Percentiles rank a stretch among this genome's conserved stretches.
phyloP scores from a whole-genome alignment of 2,797 vertebrate genomes.

The Uromys caudimaculatus region DNA sequence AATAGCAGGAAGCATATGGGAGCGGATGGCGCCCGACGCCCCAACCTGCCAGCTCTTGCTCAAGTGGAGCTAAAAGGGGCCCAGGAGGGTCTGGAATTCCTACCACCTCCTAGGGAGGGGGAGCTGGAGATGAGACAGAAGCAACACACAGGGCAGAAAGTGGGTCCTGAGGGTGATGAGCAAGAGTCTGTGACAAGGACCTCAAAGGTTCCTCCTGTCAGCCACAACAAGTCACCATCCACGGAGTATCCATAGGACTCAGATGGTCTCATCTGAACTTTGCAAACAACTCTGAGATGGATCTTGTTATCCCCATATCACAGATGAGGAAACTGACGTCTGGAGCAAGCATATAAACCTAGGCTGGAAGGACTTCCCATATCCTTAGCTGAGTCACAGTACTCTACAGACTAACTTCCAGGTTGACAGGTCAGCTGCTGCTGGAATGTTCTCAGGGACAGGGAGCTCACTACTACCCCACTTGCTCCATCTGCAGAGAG shows the following conservation, averaged over 20 bases:
- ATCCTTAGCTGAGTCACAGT: constrained; percentile 35
- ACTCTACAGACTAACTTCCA: not conserved
- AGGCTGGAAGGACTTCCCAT: constrained; percentile 4
- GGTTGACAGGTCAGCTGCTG: not conserved
- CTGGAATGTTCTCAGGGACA: not conserved
- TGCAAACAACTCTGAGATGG: not conserved
- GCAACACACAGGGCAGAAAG: not conserved
- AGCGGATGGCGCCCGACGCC: constrained; percentile 87
- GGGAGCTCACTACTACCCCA: not conserved
- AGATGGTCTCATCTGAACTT: constrained; percentile 42
- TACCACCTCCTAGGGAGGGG: constrained; percentile 42
- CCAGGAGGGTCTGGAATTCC: constrained; percentile 83
- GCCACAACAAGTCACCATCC: not conserved
- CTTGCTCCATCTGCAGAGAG: not conserved
- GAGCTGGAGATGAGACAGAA: constrained; percentile 7
- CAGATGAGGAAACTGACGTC: constrained; percentile 52
- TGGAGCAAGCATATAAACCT: not conserved
- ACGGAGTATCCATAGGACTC: not conserved
- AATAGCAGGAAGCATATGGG: constrained; percentile 90
- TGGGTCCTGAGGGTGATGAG: not conserved
- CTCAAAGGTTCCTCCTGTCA: not conserved
- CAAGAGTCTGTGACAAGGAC: not conserved
- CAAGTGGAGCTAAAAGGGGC: constrained; percentile 86
- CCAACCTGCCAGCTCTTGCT: constrained; percentile 87
- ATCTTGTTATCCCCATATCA: not conserved